Evolutionary conservation across 1,140 invertebrate species (phyloP).

Genomic region (Bombus balteatus): DNA sequence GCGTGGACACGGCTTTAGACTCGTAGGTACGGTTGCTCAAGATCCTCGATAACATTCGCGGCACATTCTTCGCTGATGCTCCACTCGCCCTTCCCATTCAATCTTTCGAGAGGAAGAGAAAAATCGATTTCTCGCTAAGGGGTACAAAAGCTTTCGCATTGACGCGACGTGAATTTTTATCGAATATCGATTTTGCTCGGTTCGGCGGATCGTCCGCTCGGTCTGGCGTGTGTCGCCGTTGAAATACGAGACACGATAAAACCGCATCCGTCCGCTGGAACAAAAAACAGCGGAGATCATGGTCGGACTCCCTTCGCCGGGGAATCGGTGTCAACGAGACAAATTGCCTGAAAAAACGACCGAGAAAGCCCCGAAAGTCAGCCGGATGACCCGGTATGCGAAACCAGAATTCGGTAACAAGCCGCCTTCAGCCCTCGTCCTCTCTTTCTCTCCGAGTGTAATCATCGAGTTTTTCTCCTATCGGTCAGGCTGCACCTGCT

Average conservation of each 20-base stretch:
- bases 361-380: constrained; percentile 42
- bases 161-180: background rate
- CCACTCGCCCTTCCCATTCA: background rate
- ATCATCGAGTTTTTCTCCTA: constrained; percentile 8
- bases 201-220: background rate
- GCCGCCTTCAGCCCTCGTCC: background rate
- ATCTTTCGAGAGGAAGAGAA: background rate
- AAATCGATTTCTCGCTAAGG: background rate
- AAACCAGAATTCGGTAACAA: constrained; percentile 69
- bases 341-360: constrained; percentile 55
- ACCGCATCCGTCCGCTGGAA: background rate
- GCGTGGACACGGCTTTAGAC: background rate
- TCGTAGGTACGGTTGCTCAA: background rate
- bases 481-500: constrained; percentile 33
- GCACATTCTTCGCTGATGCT: background rate
- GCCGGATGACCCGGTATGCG: constrained; percentile 71
- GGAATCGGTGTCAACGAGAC: constrained; percentile 54
- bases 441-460: background rate
- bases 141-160: background rate
- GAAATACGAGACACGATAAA: constrained; percentile 45
- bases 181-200: constrained; percentile 12
- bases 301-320: background rate
- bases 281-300: constrained; percentile 21
- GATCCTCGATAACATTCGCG: background rate
- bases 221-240: constrained; percentile 10